These are phyloP conservation scores for Unio delphinus DNA, from an alignment of 2,888 invertebrate species.

Conservation along the genomic window DNA sequence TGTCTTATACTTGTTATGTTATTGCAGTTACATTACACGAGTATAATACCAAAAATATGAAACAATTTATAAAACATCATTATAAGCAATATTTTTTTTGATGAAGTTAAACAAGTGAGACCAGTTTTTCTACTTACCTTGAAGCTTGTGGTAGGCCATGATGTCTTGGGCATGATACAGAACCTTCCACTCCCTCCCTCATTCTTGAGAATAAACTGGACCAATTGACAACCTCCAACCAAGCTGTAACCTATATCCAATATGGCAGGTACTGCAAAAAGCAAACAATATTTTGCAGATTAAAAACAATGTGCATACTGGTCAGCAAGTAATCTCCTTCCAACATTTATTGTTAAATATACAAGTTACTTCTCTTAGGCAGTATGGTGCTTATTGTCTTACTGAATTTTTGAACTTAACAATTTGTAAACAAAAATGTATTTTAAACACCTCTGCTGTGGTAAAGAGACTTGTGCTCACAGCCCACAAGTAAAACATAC, in stretches of 20 bases:
- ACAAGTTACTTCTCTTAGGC: no score
- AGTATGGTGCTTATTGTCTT: no score
- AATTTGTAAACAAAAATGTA: no score
- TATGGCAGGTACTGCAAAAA: slow-evolving; percentile 52
- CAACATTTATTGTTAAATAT: no score
- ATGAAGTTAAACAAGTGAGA: not conserved
- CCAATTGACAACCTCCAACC: slow-evolving; percentile 66
- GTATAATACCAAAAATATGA: no score
- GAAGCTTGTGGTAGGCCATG: slow-evolving; percentile 70
- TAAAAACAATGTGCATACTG: no score
- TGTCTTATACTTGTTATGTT: no score
- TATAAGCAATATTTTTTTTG: not conserved
- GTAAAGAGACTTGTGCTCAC: not conserved
- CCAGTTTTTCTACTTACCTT: slow-evolving; percentile 52
- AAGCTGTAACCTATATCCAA: slow-evolving; percentile 68
- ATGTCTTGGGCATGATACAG: slow-evolving; percentile 62
- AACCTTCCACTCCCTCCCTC: slow-evolving; percentile 69
- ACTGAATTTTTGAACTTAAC: no score
- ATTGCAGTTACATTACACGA: no score
- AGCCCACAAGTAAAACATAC: slow-evolving; percentile 44
- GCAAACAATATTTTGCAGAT: no score
- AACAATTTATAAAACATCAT: not conserved
- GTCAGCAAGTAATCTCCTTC: no score
- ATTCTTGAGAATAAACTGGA: slow-evolving; percentile 65
- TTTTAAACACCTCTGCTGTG: not conserved